phyloP scores from a whole-genome alignment of 2,888 invertebrate species.

The Norana najaformis region DNA sequence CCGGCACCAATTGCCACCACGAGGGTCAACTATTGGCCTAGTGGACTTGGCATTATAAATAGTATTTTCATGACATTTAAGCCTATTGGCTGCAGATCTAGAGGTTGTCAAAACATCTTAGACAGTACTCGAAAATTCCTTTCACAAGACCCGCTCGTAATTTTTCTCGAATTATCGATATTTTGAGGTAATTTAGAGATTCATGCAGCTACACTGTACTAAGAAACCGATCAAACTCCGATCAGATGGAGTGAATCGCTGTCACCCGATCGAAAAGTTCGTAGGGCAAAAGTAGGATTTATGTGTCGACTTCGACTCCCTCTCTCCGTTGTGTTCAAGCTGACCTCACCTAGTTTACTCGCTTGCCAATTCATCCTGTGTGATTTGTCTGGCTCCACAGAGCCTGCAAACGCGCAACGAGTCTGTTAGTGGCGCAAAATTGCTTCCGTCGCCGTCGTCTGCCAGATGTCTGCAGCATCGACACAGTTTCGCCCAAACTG shows the following conservation, averaged over 20 bases:
- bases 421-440: background rate
- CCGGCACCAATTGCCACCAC: too few species aligned
- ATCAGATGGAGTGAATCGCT: background rate
- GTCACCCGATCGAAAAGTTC: background rate
- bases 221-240: background rate
- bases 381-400: background rate
- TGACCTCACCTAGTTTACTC: background rate
- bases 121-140: background rate
- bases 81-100: too few species aligned
- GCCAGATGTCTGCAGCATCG: background rate
- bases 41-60: too few species aligned
- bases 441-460: background rate
- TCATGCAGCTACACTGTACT: background rate
- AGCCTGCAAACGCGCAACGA: background rate
- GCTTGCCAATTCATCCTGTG: background rate
- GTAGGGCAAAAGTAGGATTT: background rate
- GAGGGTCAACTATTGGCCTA: too few species aligned
- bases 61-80: too few species aligned
- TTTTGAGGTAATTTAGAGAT: background rate
- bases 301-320: background rate
- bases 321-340: too few species aligned
- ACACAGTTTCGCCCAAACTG: background rate
- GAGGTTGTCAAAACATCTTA: background rate
- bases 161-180: too few species aligned
- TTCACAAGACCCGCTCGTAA: too few species aligned